Base-by-base conservation (phyloP, 2,113 vertebrate genomes). In the Hemichromis elongatus region DNA sequence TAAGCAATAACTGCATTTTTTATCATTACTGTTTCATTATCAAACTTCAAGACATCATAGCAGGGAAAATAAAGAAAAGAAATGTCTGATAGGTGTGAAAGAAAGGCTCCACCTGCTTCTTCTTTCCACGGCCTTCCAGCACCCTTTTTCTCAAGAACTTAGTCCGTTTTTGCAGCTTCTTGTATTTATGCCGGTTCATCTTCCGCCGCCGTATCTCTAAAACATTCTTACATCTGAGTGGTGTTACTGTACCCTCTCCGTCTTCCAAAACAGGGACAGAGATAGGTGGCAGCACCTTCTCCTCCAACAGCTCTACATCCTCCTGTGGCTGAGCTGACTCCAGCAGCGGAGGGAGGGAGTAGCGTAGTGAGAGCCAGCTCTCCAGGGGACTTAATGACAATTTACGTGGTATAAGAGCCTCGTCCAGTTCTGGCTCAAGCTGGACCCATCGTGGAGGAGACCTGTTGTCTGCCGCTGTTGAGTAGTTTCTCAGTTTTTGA, bases 161-260 rank as follows among this genome's bases (percentile, higher is more conserved):
- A 0, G 95, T 97, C 19, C 97, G 93, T 90, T 98, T 98, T 33
- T 96, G 90, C 92, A 99, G 94, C 91, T 99, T 99, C 82, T 90
- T 98, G 94, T 96, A 99, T 86, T 99, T 98, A 92, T 99, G 98
- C 7, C 92, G 94, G 90, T 99, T 99, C 96, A 99, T 99, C 24
- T 97, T 99, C 79, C 97, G 95, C 21, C 98, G 95, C 19, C 99
- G 95, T 82, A 98, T 99, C 96, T 98, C 89, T 73, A 99, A 82
- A 1, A 99, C 96, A 0, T 98, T 99, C 91, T 96, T 98, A 86
- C 98, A 99, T 11, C 84, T 90, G 4, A 97, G 80, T 0, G 54
- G 78, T 4, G 91, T 84, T 1, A 77, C 81, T 0, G 5, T 47
- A 5, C 86, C 94, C 47, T 92, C 94, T 1, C 93, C 92, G 1